These are phyloP conservation scores for zebrafish (Danio rerio) DNA, from an alignment of 2,113 vertebrate genomes.

Conservation along the genomic window GRCz12tu NC_133184.1:34566501-34567000, in stretches of 20 bases:
- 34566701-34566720: slow-evolving; percentile 79
- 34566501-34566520: slow-evolving; percentile 73
- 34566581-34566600: slow-evolving; percentile 79
- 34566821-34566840: slow-evolving; percentile 81
- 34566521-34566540: slow-evolving; percentile 73
- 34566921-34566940: slow-evolving; percentile 78
- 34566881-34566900: slow-evolving; percentile 78
- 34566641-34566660: slow-evolving; percentile 77
- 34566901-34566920: slow-evolving; percentile 79
- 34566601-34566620: slow-evolving; percentile 69
- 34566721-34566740: slow-evolving; percentile 80
- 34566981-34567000: slow-evolving; percentile 56
- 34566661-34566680: slow-evolving; percentile 79
- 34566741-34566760: slow-evolving; percentile 76
- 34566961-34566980: slow-evolving; percentile 62
- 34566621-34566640: slow-evolving; percentile 63
- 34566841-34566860: slow-evolving; percentile 81
- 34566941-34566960: slow-evolving; percentile 49
- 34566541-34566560: slow-evolving; percentile 81
- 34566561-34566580: slow-evolving; percentile 72
- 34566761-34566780: slow-evolving; percentile 53
- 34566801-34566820: slow-evolving; percentile 73
- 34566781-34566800: slow-evolving; percentile 77
- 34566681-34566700: slow-evolving; percentile 73
- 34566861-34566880: slow-evolving; percentile 73